These are phyloP conservation scores for Masticophis lateralis DNA, from an alignment of 2,797 vertebrate genomes.

Conservation along the genomic window DNA sequence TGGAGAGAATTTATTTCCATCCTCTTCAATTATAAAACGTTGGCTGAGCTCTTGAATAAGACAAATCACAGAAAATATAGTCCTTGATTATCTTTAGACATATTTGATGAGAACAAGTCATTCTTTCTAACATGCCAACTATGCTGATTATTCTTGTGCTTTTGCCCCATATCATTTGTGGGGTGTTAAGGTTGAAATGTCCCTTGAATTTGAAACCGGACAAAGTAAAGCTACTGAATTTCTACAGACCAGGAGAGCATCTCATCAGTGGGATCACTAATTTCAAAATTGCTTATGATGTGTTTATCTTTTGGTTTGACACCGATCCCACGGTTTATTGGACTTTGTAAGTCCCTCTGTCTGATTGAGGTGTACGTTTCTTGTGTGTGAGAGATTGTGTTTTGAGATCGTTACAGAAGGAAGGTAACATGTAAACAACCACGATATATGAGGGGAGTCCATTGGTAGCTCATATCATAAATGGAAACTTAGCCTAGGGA, in stretches of 20 bases:
- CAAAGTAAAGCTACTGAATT: not conserved
- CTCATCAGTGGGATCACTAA: not conserved
- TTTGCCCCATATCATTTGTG: not conserved
- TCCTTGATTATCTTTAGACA: no score
- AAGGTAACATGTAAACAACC: not conserved
- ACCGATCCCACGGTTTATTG: no score
- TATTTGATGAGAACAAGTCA: not conserved
- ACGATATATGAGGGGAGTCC: not conserved
- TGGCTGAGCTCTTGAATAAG: no score
- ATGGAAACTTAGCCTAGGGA: not conserved
- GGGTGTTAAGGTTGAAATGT: not conserved
- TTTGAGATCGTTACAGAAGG: not conserved
- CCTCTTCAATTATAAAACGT: no score
- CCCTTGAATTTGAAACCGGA: not conserved
- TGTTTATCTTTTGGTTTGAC: no score
- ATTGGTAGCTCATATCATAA: not conserved
- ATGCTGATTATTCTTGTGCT: not conserved
- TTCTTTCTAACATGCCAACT: not conserved
- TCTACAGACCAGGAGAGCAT: not conserved
- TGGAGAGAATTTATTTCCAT: no score
- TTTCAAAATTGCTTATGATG: not conserved
- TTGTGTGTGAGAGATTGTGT: not conserved
- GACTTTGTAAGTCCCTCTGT: not conserved
- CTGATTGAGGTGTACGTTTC: not conserved
- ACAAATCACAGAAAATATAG: no score